Conservation (phyloP, 2,797 vertebrate species). For the Clamator glandarius region DNA sequence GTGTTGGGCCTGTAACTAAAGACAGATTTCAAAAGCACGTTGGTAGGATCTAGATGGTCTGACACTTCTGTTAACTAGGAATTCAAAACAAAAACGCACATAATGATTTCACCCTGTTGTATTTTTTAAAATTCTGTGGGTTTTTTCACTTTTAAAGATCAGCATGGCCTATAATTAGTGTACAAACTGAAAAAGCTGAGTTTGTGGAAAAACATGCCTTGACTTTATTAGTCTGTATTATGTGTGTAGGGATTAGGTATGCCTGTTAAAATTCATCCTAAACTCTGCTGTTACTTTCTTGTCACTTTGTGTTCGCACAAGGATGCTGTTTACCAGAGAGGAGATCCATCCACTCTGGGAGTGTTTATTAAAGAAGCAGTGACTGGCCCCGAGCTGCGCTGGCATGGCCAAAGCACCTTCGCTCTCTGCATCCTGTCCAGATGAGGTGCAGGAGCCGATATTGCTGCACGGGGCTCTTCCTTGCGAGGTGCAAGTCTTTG, state of each 20-base stretch:
- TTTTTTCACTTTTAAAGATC: not conserved
- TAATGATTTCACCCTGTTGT: not conserved
- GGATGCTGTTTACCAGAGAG: not conserved
- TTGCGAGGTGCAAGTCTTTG: not conserved
- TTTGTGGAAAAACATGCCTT: not conserved
- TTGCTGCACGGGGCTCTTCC: not conserved
- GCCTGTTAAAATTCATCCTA: not conserved
- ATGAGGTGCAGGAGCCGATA: not conserved
- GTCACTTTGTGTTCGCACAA: not conserved
- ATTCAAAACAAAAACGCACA: not conserved
- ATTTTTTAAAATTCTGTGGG: not conserved
- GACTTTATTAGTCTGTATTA: not conserved
- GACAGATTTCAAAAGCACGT: not conserved
- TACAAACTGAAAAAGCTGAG: not conserved
- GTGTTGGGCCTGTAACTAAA: not conserved
- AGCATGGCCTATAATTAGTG: not conserved
- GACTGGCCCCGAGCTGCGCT: accelerated
- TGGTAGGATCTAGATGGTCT: not conserved
- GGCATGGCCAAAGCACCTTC: not conserved
- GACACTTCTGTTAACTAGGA: not conserved
- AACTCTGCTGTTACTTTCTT: not conserved
- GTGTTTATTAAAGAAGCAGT: not conserved
- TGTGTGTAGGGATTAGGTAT: accelerated
- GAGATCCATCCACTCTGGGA: not conserved
- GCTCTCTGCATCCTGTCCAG: not conserved